Evolutionary conservation across 2,888 invertebrate species (phyloP).

Genomic region (Ophonus ardosiacus): DNA sequence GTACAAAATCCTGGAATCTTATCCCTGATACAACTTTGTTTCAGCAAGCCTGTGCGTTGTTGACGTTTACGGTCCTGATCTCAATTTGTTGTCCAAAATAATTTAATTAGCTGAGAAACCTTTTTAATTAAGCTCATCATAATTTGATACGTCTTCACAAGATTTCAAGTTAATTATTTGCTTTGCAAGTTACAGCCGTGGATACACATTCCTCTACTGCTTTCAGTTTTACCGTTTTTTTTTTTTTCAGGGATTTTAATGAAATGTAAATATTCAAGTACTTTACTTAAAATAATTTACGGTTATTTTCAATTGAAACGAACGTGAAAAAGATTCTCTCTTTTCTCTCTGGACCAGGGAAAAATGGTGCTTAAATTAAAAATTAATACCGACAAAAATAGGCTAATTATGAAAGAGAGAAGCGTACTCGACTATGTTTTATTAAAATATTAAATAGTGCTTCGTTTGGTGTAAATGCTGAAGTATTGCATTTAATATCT

Average conservation of each 20-base stretch:
- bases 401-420: conserved; percentile 6
- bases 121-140: conserved; percentile 43
- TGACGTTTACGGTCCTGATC: too few species aligned
- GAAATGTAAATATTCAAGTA: conserved; percentile 38
- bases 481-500: background rate
- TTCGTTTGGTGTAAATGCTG: background rate
- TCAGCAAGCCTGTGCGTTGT: too few species aligned
- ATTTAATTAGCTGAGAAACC: conserved; percentile 31
- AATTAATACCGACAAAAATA: background rate
- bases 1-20: too few species aligned
- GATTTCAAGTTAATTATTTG: conserved; percentile 36
- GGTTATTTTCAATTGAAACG: conserved; percentile 7
- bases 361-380: conserved; percentile 24
- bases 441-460: background rate
- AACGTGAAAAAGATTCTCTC: background rate
- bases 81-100: conserved; percentile 18
- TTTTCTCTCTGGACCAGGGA: background rate
- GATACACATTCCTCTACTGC: background rate
- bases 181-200: background rate
- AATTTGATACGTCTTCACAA: conserved; percentile 30
- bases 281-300: conserved; percentile 37
- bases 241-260: conserved; percentile 31
- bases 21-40: too few species aligned
- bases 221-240: conserved; percentile 24
- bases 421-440: background rate